Evolutionary conservation across 2,797 vertebrate genomes (phyloP).

Genomic region (Onychomys arenicola): DNA sequence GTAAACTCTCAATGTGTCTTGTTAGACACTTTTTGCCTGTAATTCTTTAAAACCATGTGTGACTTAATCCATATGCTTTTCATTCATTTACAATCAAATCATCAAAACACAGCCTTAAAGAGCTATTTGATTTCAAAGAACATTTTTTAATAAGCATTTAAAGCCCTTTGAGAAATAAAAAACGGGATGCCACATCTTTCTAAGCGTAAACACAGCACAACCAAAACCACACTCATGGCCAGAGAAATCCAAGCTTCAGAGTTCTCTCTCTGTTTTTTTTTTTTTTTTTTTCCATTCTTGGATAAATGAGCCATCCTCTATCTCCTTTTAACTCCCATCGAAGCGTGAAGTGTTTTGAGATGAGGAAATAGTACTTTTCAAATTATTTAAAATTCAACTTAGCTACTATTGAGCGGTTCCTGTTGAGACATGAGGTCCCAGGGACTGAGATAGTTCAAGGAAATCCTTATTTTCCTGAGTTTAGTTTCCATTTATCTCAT

Average conservation of each 20-base stretch:
- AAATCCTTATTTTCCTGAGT: not conserved
- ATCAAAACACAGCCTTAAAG: constrained; percentile 82
- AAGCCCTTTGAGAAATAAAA: constrained; percentile 79
- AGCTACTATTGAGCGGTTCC: constrained; percentile 30
- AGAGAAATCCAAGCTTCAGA: constrained; percentile 61
- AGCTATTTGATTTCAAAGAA: constrained; percentile 84
- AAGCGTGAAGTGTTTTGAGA: constrained; percentile 58
- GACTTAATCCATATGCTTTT: constrained; percentile 83
- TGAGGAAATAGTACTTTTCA: constrained; percentile 53
- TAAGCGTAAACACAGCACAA: constrained; percentile 74
- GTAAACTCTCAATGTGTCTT: constrained; percentile 75
- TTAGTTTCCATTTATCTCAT: not conserved
- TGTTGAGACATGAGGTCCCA: not conserved
- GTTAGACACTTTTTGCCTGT: constrained; percentile 82
- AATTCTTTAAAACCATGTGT: constrained; percentile 85
- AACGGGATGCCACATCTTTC: constrained; percentile 78
- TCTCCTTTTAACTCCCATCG: constrained; percentile 64
- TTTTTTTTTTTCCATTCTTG: not conserved
- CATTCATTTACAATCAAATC: constrained; percentile 84
- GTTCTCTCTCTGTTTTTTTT: constrained; percentile 24
- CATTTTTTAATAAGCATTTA: constrained; percentile 82
- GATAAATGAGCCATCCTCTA: constrained; percentile 64
- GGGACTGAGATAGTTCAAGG: not conserved
- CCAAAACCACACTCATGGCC: constrained; percentile 65
- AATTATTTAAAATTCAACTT: constrained; percentile 43